phyloP scores from a whole-genome alignment of 2,113 vertebrate species.

The Pachyramphus minor region DNA sequence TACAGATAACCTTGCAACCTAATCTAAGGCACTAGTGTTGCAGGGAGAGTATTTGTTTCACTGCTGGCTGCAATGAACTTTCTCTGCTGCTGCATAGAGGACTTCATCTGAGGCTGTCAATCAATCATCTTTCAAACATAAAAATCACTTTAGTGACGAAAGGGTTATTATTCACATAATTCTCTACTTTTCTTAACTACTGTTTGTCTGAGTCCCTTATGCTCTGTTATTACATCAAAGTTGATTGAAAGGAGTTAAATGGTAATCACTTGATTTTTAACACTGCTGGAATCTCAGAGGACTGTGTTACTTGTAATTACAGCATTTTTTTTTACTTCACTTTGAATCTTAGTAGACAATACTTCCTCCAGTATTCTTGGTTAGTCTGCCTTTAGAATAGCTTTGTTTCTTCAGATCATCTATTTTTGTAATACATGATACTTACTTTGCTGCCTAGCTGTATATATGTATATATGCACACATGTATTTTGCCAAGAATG shows the following conservation, averaged over 20 bases:
- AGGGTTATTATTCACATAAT: background rate
- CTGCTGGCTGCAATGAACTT: background rate
- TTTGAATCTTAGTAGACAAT: conserved; percentile 9
- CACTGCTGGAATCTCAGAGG: conserved; percentile 9
- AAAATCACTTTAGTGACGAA: background rate
- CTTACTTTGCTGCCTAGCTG: background rate
- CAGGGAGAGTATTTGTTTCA: background rate
- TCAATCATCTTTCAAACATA: background rate
- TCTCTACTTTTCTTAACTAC: conserved; percentile 4
- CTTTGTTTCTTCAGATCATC: conserved; percentile 33
- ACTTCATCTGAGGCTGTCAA: background rate
- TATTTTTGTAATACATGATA: background rate
- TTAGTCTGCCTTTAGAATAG: conserved; percentile 20
- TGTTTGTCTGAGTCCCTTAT: background rate
- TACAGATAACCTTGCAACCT: background rate
- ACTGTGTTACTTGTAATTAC: conserved; percentile 43
- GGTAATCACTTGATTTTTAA: conserved; percentile 48
- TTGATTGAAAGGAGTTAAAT: conserved; percentile 58
- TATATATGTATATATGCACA: background rate
- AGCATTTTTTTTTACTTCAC: conserved; percentile 26
- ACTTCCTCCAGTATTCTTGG: background rate
- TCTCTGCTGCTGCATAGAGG: background rate
- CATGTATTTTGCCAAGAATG: background rate
- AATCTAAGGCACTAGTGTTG: background rate
- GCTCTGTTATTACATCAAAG: conserved; percentile 10